These are phyloP conservation scores for Lobophora halterata DNA, from an alignment of 2,888 invertebrate genomes.

Conservation along the genomic window DNA sequence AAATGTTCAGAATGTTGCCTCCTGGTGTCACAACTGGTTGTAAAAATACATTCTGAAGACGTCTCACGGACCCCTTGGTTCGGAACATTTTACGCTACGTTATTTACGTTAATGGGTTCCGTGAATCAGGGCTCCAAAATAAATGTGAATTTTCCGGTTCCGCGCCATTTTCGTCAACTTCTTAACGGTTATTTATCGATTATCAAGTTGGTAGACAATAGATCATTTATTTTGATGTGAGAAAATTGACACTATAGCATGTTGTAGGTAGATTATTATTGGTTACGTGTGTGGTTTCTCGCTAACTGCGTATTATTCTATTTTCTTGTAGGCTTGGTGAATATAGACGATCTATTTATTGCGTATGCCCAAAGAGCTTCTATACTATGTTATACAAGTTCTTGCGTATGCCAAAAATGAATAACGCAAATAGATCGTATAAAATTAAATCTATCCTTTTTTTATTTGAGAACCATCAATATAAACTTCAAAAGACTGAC, in stretches of 20 bases:
- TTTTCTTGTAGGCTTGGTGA: conserved; percentile 1
- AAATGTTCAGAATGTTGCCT: too few relatives aligned
- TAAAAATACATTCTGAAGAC: too few relatives aligned
- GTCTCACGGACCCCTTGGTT: too few relatives aligned
- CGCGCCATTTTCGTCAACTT: too few relatives aligned
- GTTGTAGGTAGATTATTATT: too few relatives aligned
- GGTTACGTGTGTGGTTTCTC: conserved; percentile 9
- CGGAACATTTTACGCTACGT: conserved; percentile 13
- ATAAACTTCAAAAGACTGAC: too few relatives aligned
- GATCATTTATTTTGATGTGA: conserved; percentile 11
- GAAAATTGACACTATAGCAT: conserved; percentile 10
- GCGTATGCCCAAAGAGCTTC: not conserved
- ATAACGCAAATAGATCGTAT: too few relatives aligned
- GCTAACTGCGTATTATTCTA: conserved; percentile 9
- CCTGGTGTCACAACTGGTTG: too few relatives aligned
- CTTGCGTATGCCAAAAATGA: too few relatives aligned
- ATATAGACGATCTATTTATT: conserved; percentile 9
- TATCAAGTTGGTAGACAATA: conserved; percentile 13
- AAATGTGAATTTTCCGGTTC: not conserved
- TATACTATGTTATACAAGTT: not conserved
- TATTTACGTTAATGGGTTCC: conserved; percentile 12
- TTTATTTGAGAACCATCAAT: too few relatives aligned
- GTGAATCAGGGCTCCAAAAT: conserved; percentile 5
- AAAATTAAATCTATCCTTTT: too few relatives aligned
- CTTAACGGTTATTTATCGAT: not conserved